Conservation (phyloP, 1,140 invertebrate species). For the Psix sp. region DNA sequence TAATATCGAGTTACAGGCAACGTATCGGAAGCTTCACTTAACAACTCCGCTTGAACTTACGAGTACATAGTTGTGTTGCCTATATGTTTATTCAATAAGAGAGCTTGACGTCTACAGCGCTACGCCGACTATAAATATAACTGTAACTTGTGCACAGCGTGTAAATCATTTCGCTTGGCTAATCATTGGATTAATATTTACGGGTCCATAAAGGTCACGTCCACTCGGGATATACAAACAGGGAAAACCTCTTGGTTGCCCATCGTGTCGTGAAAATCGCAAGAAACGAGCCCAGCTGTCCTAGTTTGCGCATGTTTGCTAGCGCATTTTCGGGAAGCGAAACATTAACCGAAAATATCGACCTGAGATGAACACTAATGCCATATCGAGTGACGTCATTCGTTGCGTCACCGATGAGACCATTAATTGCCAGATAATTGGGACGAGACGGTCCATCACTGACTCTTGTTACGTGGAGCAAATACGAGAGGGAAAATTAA, state of each 20-base stretch:
- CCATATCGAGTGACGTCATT: constrained; percentile 30
- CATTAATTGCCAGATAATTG: constrained; percentile 66
- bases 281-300: constrained; percentile 1
- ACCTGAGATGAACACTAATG: constrained; percentile 25
- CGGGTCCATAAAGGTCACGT: constrained; percentile 51
- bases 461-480: constrained; percentile 31
- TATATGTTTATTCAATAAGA: constrained; percentile 51
- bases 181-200: constrained; percentile 75
- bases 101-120: constrained; percentile 5
- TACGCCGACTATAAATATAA: constrained; percentile 65
- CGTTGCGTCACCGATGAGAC: constrained; percentile 62
- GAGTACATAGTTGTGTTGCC: constrained; percentile 30
- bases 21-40: constrained; percentile 24
- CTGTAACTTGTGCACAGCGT: constrained; percentile 61
- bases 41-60: constrained; percentile 21
- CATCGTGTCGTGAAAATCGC: neutral
- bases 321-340: neutral
- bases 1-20: constrained; percentile 33
- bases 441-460: constrained; percentile 40
- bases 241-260: constrained; percentile 37
- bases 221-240: constrained; percentile 54
- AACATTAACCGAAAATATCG: constrained; percentile 20
- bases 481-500: constrained; percentile 35
- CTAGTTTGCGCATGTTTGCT: constrained; percentile 12
- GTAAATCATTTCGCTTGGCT: constrained; percentile 69